phyloP scores from a whole-genome alignment of 2,113 vertebrate genomes.

The Macheiramphus alcinus region DNA sequence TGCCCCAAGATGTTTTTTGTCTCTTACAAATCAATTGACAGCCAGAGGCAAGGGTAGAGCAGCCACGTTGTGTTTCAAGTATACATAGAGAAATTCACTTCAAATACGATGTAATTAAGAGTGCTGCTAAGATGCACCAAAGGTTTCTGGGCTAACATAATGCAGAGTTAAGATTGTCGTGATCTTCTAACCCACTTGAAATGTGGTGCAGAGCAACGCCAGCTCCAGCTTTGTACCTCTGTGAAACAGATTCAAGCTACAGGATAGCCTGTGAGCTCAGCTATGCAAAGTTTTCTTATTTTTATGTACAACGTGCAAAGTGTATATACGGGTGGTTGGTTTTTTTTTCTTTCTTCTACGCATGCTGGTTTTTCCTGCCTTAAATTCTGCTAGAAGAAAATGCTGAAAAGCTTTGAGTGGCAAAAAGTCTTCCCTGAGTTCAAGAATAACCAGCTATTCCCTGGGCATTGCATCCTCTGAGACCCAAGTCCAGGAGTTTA shows the following conservation, averaged over 20 bases:
- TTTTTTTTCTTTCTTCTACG: neutral
- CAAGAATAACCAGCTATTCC: neutral
- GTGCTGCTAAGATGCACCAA: neutral
- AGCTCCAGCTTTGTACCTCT: neutral
- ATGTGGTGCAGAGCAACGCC: neutral
- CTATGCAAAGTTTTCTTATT: neutral
- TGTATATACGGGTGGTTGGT: accelerated
- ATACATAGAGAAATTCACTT: neutral
- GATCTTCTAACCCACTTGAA: neutral
- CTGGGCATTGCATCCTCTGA: neutral
- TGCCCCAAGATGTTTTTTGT: neutral
- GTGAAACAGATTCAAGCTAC: neutral
- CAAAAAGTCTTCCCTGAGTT: neutral
- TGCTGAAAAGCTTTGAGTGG: neutral
- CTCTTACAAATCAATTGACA: neutral
- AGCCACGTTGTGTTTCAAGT: neutral
- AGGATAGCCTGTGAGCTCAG: neutral
- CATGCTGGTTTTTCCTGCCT: neutral
- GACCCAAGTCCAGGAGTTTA: neutral
- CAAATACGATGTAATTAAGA: neutral
- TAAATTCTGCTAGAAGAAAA: neutral
- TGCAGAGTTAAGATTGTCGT: neutral
- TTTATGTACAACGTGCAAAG: no score
- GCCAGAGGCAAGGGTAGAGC: neutral
- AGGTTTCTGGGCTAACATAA: neutral